Conservation (phyloP, 2,888 invertebrate genomes). For the Gandaritis pyraliata region DNA sequence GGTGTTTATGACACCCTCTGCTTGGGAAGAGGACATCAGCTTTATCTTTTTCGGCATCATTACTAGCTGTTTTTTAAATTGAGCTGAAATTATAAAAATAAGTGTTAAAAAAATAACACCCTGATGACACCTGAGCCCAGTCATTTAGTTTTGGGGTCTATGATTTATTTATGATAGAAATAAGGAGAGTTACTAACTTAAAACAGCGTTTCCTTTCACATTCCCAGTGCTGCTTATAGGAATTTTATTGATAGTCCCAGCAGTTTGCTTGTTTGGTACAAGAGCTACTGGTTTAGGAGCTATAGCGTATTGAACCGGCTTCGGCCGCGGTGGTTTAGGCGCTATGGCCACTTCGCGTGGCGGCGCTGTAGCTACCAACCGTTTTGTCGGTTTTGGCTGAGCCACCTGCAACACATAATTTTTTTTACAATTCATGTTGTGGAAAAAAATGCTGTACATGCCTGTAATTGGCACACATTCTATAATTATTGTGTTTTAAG, state of each 20-base stretch:
- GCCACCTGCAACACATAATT: conserved; percentile 50
- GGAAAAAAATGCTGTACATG: too few species aligned
- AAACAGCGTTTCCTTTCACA: conserved; percentile 54
- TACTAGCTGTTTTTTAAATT: conserved; percentile 73
- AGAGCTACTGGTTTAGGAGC: conserved; percentile 67
- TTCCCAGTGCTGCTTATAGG: conserved; percentile 53
- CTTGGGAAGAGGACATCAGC: conserved; percentile 46
- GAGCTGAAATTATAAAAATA: conserved; percentile 57
- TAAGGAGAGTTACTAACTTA: conserved; percentile 53
- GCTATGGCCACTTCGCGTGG: conserved; percentile 81
- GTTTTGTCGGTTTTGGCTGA: conserved; percentile 44
- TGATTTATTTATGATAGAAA: too few species aligned
- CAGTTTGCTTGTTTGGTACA: conserved; percentile 47
- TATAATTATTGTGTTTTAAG: too few species aligned
- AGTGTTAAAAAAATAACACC: too few species aligned
- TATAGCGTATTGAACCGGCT: conserved; percentile 58
- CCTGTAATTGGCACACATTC: too few species aligned
- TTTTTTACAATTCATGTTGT: neutral
- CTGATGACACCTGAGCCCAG: too few species aligned
- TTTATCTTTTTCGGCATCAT: conserved; percentile 75
- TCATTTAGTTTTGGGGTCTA: too few species aligned
- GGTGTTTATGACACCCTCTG: conserved; percentile 18
- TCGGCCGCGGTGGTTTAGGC: conserved; percentile 59
- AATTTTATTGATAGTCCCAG: conserved; percentile 56
- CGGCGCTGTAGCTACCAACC: conserved; percentile 47